Evolutionary conservation across 2,888 invertebrate species (phyloP).

Genomic region (Drymonia ruficornis): DNA sequence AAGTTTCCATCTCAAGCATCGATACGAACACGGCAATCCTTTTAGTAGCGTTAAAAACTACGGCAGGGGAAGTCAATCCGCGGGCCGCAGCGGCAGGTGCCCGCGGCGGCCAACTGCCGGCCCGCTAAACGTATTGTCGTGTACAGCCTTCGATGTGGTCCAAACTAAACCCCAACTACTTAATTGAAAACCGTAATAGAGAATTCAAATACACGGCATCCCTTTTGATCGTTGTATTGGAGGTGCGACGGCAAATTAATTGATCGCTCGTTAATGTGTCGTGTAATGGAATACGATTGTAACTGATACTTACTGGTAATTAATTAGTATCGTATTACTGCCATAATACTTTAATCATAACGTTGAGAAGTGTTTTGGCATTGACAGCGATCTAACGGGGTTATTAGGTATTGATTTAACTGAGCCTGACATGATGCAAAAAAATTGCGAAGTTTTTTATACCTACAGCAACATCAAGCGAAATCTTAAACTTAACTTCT

Average conservation of each 20-base stretch:
- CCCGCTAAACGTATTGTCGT: constrained; percentile 79
- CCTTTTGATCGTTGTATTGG: constrained; percentile 72
- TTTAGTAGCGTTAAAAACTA: constrained; percentile 79
- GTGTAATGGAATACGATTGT: constrained; percentile 53
- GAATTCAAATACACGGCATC: constrained; percentile 75
- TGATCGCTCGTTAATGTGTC: constrained; percentile 52
- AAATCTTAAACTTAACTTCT: no score
- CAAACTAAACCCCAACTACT: constrained; percentile 78
- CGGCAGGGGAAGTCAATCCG: constrained; percentile 68
- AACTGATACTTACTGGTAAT: constrained; percentile 16
- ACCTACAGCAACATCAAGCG: no score
- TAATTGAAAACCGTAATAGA: constrained; percentile 81
- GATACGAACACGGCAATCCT: constrained; percentile 81
- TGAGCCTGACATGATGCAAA: no score
- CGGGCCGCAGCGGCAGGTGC: constrained; percentile 51
- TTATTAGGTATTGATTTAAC: no score
- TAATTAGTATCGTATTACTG: constrained; percentile 1
- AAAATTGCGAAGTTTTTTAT: no score
- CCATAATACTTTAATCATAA: background rate
- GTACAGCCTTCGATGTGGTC: constrained; percentile 72
- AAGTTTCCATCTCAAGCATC: constrained; percentile 57
- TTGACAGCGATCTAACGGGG: no score
- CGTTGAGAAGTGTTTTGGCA: no score
- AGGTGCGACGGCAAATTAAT: constrained; percentile 66
- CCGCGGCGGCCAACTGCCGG: constrained; percentile 46